Conservation (phyloP, 2,113 vertebrate species). For the Sceloporus undulatus region DNA sequence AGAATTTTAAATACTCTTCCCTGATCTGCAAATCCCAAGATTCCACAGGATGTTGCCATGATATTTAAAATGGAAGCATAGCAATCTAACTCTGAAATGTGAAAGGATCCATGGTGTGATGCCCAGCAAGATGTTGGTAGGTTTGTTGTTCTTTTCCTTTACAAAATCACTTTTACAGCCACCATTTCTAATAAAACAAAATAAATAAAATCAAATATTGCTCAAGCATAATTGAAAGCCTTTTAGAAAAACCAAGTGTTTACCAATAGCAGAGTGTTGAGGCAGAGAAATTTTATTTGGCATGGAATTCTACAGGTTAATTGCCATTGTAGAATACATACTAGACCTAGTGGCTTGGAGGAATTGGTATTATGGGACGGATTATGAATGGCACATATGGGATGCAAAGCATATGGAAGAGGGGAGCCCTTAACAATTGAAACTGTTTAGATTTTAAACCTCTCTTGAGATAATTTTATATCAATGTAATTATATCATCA, state of each 20-base stretch:
- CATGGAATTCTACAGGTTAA: not conserved
- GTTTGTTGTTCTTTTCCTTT: too few species aligned
- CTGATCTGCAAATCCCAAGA: too few species aligned
- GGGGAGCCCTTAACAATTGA: not conserved
- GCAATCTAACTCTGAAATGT: too few species aligned
- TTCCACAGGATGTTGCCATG: too few species aligned
- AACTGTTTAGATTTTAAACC: not conserved
- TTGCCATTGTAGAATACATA: not conserved
- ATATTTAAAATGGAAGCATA: too few species aligned
- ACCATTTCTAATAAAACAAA: not conserved
- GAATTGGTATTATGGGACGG: not conserved
- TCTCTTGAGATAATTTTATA: not conserved
- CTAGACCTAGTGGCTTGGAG: not conserved
- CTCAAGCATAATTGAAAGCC: too few species aligned
- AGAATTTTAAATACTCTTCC: too few species aligned
- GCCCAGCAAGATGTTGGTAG: too few species aligned
- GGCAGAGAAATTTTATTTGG: not conserved
- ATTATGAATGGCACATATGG: not conserved
- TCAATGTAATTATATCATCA: not conserved
- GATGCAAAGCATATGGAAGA: not conserved
- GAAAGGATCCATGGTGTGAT: too few species aligned
- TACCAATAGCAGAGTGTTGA: too few species aligned
- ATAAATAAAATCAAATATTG: too few species aligned
- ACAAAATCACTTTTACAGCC: not conserved
- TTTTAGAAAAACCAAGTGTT: too few species aligned